Base-by-base conservation (phyloP, 2,797 vertebrate genomes). In the Chelonia mydas region DNA sequence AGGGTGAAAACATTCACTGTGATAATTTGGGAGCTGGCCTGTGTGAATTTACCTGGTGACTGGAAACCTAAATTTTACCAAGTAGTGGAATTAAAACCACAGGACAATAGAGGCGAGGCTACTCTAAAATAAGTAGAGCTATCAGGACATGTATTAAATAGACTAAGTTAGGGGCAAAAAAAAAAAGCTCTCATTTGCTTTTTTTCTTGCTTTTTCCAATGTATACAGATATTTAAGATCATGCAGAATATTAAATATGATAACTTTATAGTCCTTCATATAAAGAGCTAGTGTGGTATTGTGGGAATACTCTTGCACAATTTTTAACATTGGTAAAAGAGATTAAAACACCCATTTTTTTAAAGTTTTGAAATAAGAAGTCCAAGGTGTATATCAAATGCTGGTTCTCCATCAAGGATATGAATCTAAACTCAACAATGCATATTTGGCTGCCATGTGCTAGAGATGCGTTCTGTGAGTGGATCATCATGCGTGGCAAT, bases 41-140 rank as follows among this genome's bases (percentile, higher is more conserved):
- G 37, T 72, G 61, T 81, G 49, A 90, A 88, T 57, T 91, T 86
- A 95, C 49, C 1, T 74, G 84, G 50, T 0, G 2, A 90, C 84
- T 91, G 95, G 55, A 95, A 96, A 90, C 74, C 1, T 47, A 59
- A 88, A 92, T 89, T 96, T 93, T 95, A 86, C 86, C 51, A 96
- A 95, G 80, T 15, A 6, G 11, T 92, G 81, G 86, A 94, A 95
- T 96, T 94, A 95, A 96, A 97, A 87, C 90, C 54, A 76, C 16
- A 5, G 81, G 85, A 82, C 31, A 4, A 65, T n/a, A 81, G 57
- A 92, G 92, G 86, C 51, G 65, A 94, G 81, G 54, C 88, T 94
- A 88, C 72, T 90, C 51, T 90, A 74, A 93, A 96, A 78, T 65
- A 88, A 87, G 47, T 50, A 90, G 84, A 88, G 28, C 15, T 95